Evolutionary conservation across 2,797 vertebrate species (phyloP).

Genomic region (Phataginus tricuspis): DNA sequence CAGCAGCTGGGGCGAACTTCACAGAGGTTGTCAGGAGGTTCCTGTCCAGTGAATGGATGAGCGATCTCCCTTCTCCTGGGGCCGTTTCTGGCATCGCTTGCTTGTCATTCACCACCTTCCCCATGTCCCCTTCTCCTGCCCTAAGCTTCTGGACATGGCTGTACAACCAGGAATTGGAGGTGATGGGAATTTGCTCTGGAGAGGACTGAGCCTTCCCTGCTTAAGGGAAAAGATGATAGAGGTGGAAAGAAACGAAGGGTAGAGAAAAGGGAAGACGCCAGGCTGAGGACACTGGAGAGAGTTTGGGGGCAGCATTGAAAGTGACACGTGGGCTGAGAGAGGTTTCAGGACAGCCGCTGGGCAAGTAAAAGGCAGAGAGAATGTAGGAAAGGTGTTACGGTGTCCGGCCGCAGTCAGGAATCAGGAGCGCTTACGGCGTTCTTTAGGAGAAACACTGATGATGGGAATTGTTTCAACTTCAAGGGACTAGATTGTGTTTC

Average conservation of each 20-base stretch:
- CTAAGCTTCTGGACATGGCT: not conserved
- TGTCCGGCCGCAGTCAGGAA: rapidly evolving
- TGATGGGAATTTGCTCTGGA: not conserved
- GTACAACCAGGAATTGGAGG: not conserved
- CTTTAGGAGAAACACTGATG: rapidly evolving
- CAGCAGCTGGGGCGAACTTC: not conserved
- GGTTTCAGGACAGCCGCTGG: not conserved
- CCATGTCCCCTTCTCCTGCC: not conserved
- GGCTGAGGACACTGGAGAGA: not conserved
- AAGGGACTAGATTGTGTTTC: not conserved
- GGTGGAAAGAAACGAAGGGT: not conserved
- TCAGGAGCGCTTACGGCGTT: rapidly evolving
- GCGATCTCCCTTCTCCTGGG: not conserved
- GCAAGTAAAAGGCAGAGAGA: not conserved
- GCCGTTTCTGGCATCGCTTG: not conserved
- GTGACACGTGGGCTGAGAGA: rapidly evolving
- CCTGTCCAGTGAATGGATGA: not conserved
- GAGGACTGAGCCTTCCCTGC: not conserved
- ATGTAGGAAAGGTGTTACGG: rapidly evolving
- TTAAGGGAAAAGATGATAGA: not conserved
- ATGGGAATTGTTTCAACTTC: not conserved
- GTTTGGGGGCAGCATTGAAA: not conserved
- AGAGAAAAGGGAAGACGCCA: not conserved
- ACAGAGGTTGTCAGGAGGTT: not conserved
- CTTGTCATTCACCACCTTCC: not conserved